Percentiles rank a stretch among this genome's conserved stretches.
Conservation (phyloP, 1,140 invertebrate species). For the Chrysopa pallens region DNA sequence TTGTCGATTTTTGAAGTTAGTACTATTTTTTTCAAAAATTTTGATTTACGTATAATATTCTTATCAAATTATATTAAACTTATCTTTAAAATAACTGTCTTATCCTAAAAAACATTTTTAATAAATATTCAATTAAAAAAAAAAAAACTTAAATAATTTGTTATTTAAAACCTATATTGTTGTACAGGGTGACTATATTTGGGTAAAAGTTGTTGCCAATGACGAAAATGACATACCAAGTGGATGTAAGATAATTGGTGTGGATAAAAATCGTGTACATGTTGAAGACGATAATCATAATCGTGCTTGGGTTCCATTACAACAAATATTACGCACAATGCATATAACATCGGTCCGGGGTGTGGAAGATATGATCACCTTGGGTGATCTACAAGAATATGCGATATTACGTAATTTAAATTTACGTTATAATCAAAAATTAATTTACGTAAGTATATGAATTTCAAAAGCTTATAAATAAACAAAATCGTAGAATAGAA, state of each 20-base stretch:
- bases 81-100: too few species aligned
- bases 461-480: too few species aligned
- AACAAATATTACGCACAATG: conserved; percentile 58
- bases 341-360: conserved; percentile 68
- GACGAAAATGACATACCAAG: conserved; percentile 69
- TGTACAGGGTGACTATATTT: conserved; percentile 62
- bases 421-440: conserved; percentile 69
- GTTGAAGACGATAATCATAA: conserved; percentile 64
- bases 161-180: too few species aligned
- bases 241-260: conserved; percentile 59
- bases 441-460: conserved; percentile 83
- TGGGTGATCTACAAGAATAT: conserved; percentile 83
- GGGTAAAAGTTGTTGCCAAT: conserved; percentile 54
- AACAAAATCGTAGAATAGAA: too few species aligned
- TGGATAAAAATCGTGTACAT: conserved; percentile 48
- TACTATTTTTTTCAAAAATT: too few species aligned
- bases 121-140: too few species aligned
- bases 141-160: too few species aligned
- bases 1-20: too few species aligned
- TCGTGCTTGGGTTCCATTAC: conserved; percentile 30
- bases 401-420: conserved; percentile 85
- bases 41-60: too few species aligned
- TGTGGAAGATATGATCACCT: conserved; percentile 87
- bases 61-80: too few species aligned
- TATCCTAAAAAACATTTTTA: too few species aligned